Evolutionary conservation across 2,888 invertebrate genomes (phyloP).

Genomic region (Trypoxylon attenuatum): DNA sequence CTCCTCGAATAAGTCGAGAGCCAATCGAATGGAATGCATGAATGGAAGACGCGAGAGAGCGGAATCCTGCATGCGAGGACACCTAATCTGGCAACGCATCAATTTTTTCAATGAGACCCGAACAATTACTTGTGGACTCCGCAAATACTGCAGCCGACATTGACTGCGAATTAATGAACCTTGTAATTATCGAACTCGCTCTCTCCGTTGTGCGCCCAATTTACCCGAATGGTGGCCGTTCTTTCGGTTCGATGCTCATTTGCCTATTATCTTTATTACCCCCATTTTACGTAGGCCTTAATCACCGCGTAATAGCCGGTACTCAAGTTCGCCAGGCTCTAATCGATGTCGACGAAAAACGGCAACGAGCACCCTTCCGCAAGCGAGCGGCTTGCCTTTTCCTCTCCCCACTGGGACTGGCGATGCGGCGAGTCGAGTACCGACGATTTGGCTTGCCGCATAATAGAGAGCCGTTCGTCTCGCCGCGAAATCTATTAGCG

Average conservation of each 20-base stretch:
- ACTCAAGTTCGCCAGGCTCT: neutral
- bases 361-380: neutral
- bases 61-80: too few relatives aligned
- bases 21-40: too few relatives aligned
- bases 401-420: too few relatives aligned
- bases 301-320: conserved; percentile 5
- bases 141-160: neutral
- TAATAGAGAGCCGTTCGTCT: neutral
- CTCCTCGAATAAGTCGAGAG: too few relatives aligned
- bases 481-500: neutral
- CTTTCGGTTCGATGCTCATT: conserved; percentile 16
- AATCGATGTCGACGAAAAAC: neutral
- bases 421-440: conserved; percentile 68
- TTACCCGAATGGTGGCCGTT: conserved; percentile 2
- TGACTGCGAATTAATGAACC: conserved; percentile 6
- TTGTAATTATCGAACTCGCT: conserved; percentile 4
- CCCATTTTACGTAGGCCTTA: conserved; percentile 12
- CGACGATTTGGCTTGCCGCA: neutral
- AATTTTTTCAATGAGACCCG: neutral
- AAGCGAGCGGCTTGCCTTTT: neutral
- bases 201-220: conserved; percentile 16
- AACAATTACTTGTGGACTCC: neutral
- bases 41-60: too few relatives aligned
- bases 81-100: neutral
- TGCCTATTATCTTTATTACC: conserved; percentile 9